phyloP scores from a whole-genome alignment of 2,888 invertebrate genomes.

The Drosophila maculinotata region DNA sequence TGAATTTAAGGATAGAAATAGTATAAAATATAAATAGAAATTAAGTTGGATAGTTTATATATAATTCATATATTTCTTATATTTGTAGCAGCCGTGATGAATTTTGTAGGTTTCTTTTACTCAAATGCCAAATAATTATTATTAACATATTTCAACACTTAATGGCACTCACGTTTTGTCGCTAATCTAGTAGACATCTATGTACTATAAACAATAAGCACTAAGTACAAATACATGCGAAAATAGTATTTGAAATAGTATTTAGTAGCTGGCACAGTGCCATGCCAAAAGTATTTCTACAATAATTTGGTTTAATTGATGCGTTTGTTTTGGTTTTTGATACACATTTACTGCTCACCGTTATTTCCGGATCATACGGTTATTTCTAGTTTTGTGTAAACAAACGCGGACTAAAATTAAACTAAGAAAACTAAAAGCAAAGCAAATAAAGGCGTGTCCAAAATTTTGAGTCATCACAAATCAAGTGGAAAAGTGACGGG shows the following conservation, averaged over 20 bases:
- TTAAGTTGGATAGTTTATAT: too few species aligned
- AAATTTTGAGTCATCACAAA: too few species aligned
- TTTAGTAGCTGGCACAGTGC: slow-evolving; percentile 33
- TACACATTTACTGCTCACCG: slow-evolving; percentile 9
- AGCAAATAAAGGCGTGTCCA: not conserved
- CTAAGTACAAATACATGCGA: slow-evolving; percentile 2
- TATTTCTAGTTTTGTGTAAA: slow-evolving; percentile 19
- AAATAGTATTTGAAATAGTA: slow-evolving; percentile 28
- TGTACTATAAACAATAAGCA: slow-evolving; percentile 18
- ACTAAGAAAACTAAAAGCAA: slow-evolving; percentile 2
- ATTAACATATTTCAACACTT: too few species aligned
- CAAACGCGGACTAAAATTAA: slow-evolving; percentile 15
- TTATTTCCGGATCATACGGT: slow-evolving; percentile 24
- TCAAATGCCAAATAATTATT: too few species aligned
- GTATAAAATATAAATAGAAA: too few species aligned
- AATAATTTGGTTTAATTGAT: slow-evolving; percentile 32
- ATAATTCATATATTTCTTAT: too few species aligned
- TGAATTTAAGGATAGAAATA: too few species aligned
- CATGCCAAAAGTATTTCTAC: slow-evolving; percentile 25
- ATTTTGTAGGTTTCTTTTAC: too few species aligned
- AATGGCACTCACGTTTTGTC: slow-evolving; percentile 18
- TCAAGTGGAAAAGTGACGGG: too few species aligned
- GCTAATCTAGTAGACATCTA: not conserved
- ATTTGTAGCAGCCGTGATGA: too few species aligned
- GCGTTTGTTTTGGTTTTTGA: slow-evolving; percentile 29